phyloP scores from a whole-genome alignment of 2,113 vertebrate genomes.

The Thermophis baileyi region DNA sequence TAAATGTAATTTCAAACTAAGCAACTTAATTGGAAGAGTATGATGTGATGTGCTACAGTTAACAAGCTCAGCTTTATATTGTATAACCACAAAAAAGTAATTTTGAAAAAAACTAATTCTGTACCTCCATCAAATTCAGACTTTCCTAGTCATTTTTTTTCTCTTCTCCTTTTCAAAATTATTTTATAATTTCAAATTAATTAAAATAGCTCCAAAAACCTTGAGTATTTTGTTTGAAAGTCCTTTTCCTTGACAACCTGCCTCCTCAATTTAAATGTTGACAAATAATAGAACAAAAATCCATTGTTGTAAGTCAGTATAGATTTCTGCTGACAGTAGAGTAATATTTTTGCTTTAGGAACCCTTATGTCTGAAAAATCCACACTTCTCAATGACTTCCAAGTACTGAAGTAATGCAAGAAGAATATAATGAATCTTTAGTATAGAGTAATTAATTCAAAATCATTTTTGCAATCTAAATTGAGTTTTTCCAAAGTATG shows the following conservation, averaged over 20 bases:
- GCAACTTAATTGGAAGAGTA: background rate
- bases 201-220: background rate
- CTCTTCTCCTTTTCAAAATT: background rate
- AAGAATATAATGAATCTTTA: background rate
- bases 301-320: background rate
- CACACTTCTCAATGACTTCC: background rate
- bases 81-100: background rate
- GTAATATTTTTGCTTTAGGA: background rate
- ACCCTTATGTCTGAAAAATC: background rate
- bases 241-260: background rate
- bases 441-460: background rate
- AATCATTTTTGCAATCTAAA: background rate
- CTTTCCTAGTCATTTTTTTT: background rate
- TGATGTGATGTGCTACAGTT: background rate
- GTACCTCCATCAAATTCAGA: background rate
- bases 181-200: background rate
- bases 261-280: background rate
- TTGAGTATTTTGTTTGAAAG: background rate
- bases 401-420: background rate
- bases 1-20: background rate
- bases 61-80: background rate
- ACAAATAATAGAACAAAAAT: background rate
- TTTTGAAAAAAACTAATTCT: background rate
- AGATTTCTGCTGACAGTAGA: background rate
- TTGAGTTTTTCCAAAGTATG: background rate